A percentile compares a stretch with the other conserved stretches of the same genome.
phyloP scores from a whole-genome alignment of 92 coral and sea anemone genomes.

The Montipora capitata region DNA sequence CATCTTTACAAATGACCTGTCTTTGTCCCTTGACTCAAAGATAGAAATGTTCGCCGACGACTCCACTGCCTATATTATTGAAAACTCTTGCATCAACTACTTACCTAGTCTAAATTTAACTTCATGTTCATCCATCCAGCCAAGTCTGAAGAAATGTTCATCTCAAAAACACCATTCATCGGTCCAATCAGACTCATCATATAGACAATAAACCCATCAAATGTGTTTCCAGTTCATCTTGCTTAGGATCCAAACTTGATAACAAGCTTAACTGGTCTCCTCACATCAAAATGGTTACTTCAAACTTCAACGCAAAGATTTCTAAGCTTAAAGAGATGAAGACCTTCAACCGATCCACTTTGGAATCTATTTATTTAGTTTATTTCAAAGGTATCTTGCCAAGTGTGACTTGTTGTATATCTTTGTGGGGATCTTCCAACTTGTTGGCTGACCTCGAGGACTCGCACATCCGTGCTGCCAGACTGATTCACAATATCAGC shows the following conservation, averaged over 20 bases:
- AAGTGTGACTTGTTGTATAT: conserved; percentile 51
- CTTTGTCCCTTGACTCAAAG: conserved; percentile 18
- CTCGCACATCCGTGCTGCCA: too few relatives aligned
- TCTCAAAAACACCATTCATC: conserved; percentile 17
- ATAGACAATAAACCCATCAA: background rate
- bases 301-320: conserved; percentile 22
- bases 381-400: background rate
- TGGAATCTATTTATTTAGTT: conserved; percentile 20
- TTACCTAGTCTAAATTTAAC: conserved; percentile 9
- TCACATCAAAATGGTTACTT: conserved; percentile 23
- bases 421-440: background rate
- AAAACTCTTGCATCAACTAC: conserved; percentile 11
- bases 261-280: conserved; percentile 50
- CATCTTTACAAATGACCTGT: conserved; percentile 40
- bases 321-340: conserved; percentile 7
- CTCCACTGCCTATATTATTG: conserved; percentile 32
- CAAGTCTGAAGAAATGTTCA: conserved; percentile 10
- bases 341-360: conserved; percentile 9
- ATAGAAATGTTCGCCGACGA: conserved; percentile 44
- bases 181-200: conserved; percentile 35
- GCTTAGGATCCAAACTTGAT: conserved; percentile 21
- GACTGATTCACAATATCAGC: too few relatives aligned
- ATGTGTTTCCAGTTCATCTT: conserved; percentile 26
- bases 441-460: too few relatives aligned
- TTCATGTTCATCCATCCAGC: conserved; percentile 31